Evolutionary conservation across 2,888 invertebrate genomes (phyloP).

Genomic region (Brachypalpus laphriformis): DNA sequence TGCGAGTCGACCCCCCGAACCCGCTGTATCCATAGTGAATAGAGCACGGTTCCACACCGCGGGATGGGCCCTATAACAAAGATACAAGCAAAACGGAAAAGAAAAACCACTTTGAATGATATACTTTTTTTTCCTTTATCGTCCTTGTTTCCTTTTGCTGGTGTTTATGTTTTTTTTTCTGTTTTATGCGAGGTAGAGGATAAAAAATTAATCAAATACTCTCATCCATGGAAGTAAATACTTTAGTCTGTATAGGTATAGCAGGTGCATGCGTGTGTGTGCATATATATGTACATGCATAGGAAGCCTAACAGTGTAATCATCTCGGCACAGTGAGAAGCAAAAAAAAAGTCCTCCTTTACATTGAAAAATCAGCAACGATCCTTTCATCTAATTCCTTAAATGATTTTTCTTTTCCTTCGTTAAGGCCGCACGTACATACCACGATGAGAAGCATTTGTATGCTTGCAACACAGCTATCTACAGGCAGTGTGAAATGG

Average conservation of each 20-base stretch:
- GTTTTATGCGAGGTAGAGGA: not conserved
- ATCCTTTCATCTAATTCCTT: too few species aligned
- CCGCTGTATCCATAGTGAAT: not conserved
- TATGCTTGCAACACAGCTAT: too few species aligned
- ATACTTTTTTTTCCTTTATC: not conserved
- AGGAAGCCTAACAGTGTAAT: not conserved
- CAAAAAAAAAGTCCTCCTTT: too few species aligned
- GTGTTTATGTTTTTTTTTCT: not conserved
- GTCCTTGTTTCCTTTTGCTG: not conserved
- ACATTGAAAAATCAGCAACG: too few species aligned
- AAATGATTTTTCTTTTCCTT: too few species aligned
- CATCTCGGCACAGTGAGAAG: not conserved
- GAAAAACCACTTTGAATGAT: constrained; percentile 3
- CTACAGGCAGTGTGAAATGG: too few species aligned
- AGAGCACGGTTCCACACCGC: not conserved
- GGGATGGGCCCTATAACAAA: not conserved
- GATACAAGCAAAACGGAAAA: not conserved
- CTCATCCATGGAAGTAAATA: not conserved
- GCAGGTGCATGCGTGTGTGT: not conserved
- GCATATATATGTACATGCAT: not conserved
- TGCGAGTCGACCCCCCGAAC: not conserved
- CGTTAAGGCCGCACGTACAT: too few species aligned
- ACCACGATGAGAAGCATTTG: too few species aligned
- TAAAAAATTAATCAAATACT: constrained; percentile 3
- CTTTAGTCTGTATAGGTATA: not conserved